Conservation (phyloP, 2,888 invertebrate genomes). For the Ectropis crepuscularia region DNA sequence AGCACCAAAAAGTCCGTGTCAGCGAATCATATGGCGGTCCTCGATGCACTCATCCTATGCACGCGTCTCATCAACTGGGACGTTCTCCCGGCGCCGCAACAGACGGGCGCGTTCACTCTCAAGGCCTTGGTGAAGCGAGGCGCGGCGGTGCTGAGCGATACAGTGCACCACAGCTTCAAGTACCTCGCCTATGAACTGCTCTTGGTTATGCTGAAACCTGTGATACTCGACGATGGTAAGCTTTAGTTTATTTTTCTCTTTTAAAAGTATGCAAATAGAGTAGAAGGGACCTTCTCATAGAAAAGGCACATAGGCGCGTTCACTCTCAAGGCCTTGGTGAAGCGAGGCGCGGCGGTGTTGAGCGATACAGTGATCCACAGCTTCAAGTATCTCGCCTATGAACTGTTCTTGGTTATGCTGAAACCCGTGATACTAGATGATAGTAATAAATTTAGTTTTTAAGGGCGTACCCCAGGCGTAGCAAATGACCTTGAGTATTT, state of each 20-base stretch:
- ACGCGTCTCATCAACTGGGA: slow-evolving; percentile 20
- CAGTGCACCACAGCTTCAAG: slow-evolving; percentile 46
- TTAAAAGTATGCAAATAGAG: too few relatives aligned
- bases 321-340: neutral
- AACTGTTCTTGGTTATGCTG: slow-evolving; percentile 47
- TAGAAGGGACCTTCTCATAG: too few relatives aligned
- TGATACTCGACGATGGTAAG: slow-evolving; percentile 61
- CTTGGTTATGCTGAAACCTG: slow-evolving; percentile 45
- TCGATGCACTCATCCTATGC: slow-evolving; percentile 32
- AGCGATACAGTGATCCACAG: slow-evolving; percentile 42
- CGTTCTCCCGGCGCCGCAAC: slow-evolving; percentile 6
- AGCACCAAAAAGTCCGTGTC: slow-evolving; percentile 26
- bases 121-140: neutral
- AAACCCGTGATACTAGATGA: slow-evolving; percentile 56
- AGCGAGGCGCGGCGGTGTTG: neutral
- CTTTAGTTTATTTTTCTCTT: neutral
- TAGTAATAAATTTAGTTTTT: too few relatives aligned
- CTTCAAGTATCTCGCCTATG: slow-evolving; percentile 53
- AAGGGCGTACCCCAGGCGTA: too few relatives aligned
- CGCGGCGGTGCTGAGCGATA: slow-evolving; percentile 7
- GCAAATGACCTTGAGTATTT: too few relatives aligned
- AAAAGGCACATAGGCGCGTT: slow-evolving; percentile 1
- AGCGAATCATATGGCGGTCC: slow-evolving; percentile 33
- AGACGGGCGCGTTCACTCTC: neutral
- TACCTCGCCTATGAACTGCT: slow-evolving; percentile 55